Evolutionary conservation across 2,797 vertebrate species (phyloP).

Genomic region (Molossus molossus): DNA sequence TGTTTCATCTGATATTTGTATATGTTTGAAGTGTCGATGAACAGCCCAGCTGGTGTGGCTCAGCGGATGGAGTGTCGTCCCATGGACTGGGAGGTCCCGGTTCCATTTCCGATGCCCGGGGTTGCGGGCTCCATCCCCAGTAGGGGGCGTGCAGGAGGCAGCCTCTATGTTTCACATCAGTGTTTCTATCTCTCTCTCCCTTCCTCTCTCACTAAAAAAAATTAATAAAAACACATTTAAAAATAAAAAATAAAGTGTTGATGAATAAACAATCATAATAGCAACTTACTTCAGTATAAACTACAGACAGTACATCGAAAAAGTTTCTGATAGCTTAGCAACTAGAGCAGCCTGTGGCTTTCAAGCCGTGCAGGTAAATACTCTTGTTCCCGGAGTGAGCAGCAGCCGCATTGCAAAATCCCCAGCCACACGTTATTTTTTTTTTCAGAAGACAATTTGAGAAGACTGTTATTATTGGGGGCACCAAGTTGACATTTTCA

Average conservation of each 20-base stretch:
- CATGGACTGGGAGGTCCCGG: too few relatives aligned
- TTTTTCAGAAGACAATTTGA: constrained; percentile 38
- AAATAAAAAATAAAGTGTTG: not conserved
- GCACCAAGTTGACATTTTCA: constrained; percentile 64
- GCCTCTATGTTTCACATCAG: too few relatives aligned
- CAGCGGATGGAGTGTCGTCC: too few relatives aligned
- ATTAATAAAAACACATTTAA: too few relatives aligned
- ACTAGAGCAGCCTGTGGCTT: not conserved
- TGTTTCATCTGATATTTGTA: not conserved
- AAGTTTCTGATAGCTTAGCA: not conserved
- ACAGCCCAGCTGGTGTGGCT: too few relatives aligned
- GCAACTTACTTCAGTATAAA: not conserved
- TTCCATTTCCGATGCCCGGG: too few relatives aligned
- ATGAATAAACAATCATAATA: not conserved
- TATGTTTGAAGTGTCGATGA: too few relatives aligned
- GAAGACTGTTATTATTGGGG: not conserved
- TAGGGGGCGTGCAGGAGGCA: too few relatives aligned
- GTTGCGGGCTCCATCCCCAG: too few relatives aligned
- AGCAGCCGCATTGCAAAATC: constrained; percentile 14
- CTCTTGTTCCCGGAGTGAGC: not conserved
- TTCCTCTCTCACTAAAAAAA: too few relatives aligned
- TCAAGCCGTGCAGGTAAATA: not conserved
- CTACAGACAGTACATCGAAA: not conserved
- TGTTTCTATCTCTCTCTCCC: too few relatives aligned
- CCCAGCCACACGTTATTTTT: not conserved